Percentiles rank a stretch among this genome's conserved stretches.
Conservation (phyloP, 1,140 invertebrate genomes). For the Akabosia matsudoensis region DNA sequence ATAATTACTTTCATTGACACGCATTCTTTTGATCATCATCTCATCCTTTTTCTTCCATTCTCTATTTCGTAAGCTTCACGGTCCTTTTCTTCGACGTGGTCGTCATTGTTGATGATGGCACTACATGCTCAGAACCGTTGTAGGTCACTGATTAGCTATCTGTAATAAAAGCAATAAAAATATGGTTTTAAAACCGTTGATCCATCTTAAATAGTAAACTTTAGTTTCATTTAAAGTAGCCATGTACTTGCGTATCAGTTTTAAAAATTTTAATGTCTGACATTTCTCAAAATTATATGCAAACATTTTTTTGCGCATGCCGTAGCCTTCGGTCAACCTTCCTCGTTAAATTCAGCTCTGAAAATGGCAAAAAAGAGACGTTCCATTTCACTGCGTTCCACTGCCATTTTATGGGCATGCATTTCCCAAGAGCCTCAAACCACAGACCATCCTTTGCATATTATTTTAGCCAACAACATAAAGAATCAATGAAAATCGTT, state of each 20-base stretch:
- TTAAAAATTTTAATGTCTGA: background rate
- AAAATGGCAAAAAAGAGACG: background rate
- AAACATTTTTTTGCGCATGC: background rate
- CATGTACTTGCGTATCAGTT: too few relatives aligned
- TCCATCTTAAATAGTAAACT: background rate
- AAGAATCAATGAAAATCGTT: background rate
- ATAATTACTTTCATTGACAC: background rate
- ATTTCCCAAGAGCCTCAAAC: background rate
- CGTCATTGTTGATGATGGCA: background rate
- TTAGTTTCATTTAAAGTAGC: background rate
- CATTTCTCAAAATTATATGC: conserved; percentile 11
- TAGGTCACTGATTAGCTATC: background rate
- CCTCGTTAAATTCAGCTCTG: background rate
- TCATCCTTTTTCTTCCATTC: background rate
- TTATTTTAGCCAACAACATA: background rate
- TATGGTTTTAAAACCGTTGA: background rate
- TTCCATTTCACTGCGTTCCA: background rate
- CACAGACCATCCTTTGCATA: background rate
- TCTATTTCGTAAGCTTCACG: background rate
- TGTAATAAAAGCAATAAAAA: background rate
- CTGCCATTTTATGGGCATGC: background rate
- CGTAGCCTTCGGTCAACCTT: background rate
- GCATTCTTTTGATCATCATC: background rate
- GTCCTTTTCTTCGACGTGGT: background rate
- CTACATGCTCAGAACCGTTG: background rate